These are phyloP conservation scores for Dicerorhinus sumatrensis DNA, from an alignment of 2,113 vertebrate species.

Conservation along the genomic window DNA sequence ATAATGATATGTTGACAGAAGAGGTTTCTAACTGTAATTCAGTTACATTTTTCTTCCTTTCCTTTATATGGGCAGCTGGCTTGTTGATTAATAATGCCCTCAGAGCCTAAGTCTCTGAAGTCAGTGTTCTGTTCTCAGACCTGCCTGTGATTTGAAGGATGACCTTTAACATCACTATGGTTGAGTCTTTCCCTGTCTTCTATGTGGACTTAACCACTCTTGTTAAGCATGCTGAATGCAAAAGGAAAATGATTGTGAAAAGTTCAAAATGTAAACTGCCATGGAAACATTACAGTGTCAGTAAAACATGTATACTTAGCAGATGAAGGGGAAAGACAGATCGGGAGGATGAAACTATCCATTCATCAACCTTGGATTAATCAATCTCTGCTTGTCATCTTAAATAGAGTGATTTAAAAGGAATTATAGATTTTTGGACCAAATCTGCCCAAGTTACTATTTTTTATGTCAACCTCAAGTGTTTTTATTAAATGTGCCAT, in stretches of 20 bases:
- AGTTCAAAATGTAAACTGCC: conserved; percentile 70
- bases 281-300: conserved; percentile 44
- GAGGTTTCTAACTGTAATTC: conserved; percentile 4
- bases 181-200: conserved; percentile 54
- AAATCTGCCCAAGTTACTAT: conserved; percentile 32
- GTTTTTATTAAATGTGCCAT: conserved; percentile 23
- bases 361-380: conserved; percentile 55
- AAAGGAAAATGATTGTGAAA: conserved; percentile 62
- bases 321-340: conserved; percentile 14
- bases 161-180: conserved; percentile 60
- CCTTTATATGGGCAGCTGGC: neutral
- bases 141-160: conserved; percentile 67
- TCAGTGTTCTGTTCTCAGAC: conserved; percentile 46
- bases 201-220: conserved; percentile 25
- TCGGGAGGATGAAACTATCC: neutral
- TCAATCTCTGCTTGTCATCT: conserved; percentile 63
- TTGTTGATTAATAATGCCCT: conserved; percentile 53
- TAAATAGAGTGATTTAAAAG: conserved; percentile 56
- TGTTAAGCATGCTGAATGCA: conserved; percentile 57
- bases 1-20: neutral
- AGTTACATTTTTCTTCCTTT: conserved; percentile 30
- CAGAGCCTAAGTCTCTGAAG: neutral
- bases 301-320: neutral
- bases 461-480: conserved; percentile 51
- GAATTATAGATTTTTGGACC: conserved; percentile 49